phyloP scores from a whole-genome alignment of 2,888 invertebrate genomes.

The Prosopocoilus inquinatus region DNA sequence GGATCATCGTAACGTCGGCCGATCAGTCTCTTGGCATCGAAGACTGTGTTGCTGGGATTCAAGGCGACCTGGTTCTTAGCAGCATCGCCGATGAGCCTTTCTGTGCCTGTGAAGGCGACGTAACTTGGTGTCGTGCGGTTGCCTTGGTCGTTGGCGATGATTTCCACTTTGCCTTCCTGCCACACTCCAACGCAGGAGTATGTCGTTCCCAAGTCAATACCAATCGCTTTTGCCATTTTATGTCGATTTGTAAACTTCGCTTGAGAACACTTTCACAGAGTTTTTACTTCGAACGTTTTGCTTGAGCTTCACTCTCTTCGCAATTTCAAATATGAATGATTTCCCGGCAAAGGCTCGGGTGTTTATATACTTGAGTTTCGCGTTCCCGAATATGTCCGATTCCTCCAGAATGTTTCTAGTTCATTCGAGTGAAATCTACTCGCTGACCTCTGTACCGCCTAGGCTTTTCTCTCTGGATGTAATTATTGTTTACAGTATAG shows the following conservation, averaged over 20 bases:
- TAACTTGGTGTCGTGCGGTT: conserved; percentile 82
- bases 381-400: no score
- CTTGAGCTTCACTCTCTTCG: no score
- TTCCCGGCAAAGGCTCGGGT: no score
- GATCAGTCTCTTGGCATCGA: conserved; percentile 61
- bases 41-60: conserved; percentile 73
- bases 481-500: no score
- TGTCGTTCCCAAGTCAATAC: conserved; percentile 84
- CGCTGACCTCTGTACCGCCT: no score
- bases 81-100: conserved; percentile 67
- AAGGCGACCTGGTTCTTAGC: conserved; percentile 71
- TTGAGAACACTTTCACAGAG: no score
- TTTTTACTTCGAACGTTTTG: no score
- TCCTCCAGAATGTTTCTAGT: no score
- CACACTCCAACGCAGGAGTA: conserved; percentile 83
- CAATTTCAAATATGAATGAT: no score
- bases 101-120: conserved; percentile 70
- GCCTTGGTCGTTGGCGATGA: conserved; percentile 86
- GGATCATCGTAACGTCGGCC: conserved; percentile 68
- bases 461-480: no score
- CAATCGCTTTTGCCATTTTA: conserved; percentile 58
- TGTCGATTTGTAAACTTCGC: neutral
- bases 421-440: no score
- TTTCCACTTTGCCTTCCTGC: conserved; percentile 79
- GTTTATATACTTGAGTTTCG: no score